Evolutionary conservation across 2,888 invertebrate species (phyloP), one percentile per base, ranked within the genome.

Genomic region (Hydrotaea diabolus): DNA sequence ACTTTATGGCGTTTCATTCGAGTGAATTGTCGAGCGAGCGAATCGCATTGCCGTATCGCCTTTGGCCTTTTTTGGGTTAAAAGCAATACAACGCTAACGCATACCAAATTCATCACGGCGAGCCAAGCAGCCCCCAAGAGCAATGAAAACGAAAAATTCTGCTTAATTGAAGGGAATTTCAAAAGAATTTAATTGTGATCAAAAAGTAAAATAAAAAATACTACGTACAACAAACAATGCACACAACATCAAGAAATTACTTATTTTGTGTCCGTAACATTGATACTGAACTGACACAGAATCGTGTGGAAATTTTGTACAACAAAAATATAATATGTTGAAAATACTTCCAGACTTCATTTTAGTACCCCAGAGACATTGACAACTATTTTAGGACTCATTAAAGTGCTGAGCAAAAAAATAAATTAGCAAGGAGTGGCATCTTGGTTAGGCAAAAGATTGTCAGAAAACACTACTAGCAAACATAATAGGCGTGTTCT

Each of bases 11-110:
- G 69, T 69, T 69, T 46, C 69, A 21, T 15, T 13, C 7, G n/a
- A 17, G 55, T 53, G 53, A 53, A 17, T 53, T 53, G 53, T 36
- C n/a, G 49, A 49, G 5, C 49, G n/a, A 49, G 19, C 69, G 21
- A 23, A 46, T 69, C 43, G 4, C 23, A 46, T 46, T 26, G 62
- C 62, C 62, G 31, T n/a, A 77, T 69, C 43, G 74, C 59, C 43
- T 71, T 84, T 39, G 75, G 75, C 80, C 80, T 62, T 77, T 80
- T 80, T 76, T 39, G 74, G 74, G 72, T 59, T 59, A 59, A 59
- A n/a, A 36, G n/a, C 55, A 72, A 17, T 26, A 59, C 13, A 57
- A 57, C 13, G 73, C 74, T 19, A 57, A 57, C 13, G 73, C 74
- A 43, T 74, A 62, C 46, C 46, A 46, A 69, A 69, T 69, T 39